A percentile compares a stretch with the other conserved stretches of the same genome.
Evolutionary conservation across 2,888 invertebrate species (phyloP).

Genomic region (Idaea biselata): DNA sequence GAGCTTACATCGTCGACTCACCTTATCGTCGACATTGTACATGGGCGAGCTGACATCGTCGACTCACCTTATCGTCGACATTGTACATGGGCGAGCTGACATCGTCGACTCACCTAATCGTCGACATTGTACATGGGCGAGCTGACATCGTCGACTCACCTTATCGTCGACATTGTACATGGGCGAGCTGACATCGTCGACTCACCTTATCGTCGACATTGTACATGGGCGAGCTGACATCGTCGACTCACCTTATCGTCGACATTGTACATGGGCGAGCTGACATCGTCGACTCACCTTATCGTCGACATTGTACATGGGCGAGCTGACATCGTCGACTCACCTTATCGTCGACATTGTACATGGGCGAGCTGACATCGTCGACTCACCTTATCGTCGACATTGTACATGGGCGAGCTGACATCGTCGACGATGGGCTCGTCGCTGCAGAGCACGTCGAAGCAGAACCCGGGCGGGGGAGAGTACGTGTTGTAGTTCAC

Average conservation of each 20-base stretch:
- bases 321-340: constrained; percentile 38
- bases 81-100: too few relatives aligned
- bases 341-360: constrained; percentile 85
- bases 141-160: constrained; percentile 89
- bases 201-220: constrained; percentile 89
- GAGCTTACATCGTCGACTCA: too few relatives aligned
- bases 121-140: constrained; percentile 94
- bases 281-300: constrained; percentile 90
- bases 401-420: constrained; percentile 90
- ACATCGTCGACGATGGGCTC: constrained; percentile 93
- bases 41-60: too few relatives aligned
- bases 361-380: too few relatives aligned
- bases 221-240: constrained; percentile 88
- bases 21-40: too few relatives aligned
- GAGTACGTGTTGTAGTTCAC: constrained; percentile 90
- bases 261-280: constrained; percentile 92
- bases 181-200: constrained; percentile 89
- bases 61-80: too few relatives aligned
- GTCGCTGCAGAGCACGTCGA: constrained; percentile 91
- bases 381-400: constrained; percentile 83
- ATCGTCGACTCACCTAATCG: too few relatives aligned
- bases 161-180: constrained; percentile 90
- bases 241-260: too few relatives aligned
- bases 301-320: too few relatives aligned
- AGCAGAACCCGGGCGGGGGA: constrained; percentile 95